phyloP scores from a whole-genome alignment of 2,797 vertebrate species.

The Erpetoichthys calabaricus region DNA sequence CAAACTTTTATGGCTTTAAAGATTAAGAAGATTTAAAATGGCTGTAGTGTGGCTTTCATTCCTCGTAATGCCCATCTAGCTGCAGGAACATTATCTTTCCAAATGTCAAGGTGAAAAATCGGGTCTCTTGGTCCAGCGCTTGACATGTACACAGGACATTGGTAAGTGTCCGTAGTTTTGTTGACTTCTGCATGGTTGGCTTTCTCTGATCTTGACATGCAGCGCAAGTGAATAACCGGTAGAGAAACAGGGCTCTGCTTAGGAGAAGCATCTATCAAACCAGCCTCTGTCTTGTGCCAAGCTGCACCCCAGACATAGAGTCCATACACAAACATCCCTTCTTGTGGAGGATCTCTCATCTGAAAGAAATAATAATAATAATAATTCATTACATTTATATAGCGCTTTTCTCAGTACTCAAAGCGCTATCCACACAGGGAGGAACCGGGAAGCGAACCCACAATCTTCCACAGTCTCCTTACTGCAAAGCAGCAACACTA shows the following conservation, averaged over 20 bases:
- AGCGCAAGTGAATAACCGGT: conserved; percentile 17
- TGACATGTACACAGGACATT: conserved; percentile 16
- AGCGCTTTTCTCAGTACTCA: too few relatives aligned
- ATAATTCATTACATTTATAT: too few relatives aligned
- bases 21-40: conserved; percentile 11
- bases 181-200: conserved; percentile 1
- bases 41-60: conserved; percentile 18
- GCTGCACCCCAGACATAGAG: conserved; percentile 17
- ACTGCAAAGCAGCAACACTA: too few relatives aligned
- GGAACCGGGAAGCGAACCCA: too few relatives aligned
- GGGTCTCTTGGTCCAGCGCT: conserved; percentile 8
- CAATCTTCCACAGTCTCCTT: too few relatives aligned
- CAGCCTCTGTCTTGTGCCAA: conserved; percentile 20
- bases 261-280: conserved; percentile 15
- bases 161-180: conserved; percentile 9
- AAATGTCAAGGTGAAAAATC: conserved; percentile 12
- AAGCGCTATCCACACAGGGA: too few relatives aligned
- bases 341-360: conserved; percentile 20
- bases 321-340: conserved; percentile 20
- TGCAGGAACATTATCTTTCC: conserved; percentile 16
- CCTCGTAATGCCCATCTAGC: conserved; percentile 17
- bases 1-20: neutral
- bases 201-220: conserved; percentile 15
- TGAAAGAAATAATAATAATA: conserved; percentile 6
- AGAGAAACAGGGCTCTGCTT: conserved; percentile 11